These are phyloP conservation scores for Nemapogon koenigi DNA, from an alignment of 2,888 invertebrate species.

Conservation along the genomic window DNA sequence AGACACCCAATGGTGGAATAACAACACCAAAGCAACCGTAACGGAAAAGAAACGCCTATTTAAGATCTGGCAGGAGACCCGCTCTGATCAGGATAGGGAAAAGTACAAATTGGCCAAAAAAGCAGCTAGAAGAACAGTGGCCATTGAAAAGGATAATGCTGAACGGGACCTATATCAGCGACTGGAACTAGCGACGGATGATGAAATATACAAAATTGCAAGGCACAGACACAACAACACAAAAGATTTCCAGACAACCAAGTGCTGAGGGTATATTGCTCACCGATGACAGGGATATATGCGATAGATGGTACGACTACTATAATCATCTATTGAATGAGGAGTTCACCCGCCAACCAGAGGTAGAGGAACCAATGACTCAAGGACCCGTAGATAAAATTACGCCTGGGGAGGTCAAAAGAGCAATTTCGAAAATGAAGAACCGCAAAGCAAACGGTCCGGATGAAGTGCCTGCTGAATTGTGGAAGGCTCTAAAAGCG, in stretches of 20 bases:
- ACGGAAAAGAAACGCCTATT: not conserved
- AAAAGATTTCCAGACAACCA: no score
- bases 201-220: conserved; percentile 12
- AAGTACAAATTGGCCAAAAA: no score
- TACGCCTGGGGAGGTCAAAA: no score
- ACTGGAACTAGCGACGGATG: no score
- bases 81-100: no score
- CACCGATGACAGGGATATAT: no score
- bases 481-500: not conserved
- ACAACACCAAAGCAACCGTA: not conserved
- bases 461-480: not conserved
- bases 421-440: no score
- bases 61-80: conserved; percentile 3
- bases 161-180: conserved; percentile 11
- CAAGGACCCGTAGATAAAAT: not conserved
- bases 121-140: conserved; percentile 2
- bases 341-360: no score
- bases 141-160: not conserved
- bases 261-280: no score
- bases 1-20: conserved; percentile 4
- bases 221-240: no score
- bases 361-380: not conserved
- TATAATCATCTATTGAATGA: no score
- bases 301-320: no score
- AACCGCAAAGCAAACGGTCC: not conserved